These are phyloP conservation scores for Phataginus tetradactyla DNA, from an alignment of 2,797 vertebrate species.

Conservation along the genomic window DNA sequence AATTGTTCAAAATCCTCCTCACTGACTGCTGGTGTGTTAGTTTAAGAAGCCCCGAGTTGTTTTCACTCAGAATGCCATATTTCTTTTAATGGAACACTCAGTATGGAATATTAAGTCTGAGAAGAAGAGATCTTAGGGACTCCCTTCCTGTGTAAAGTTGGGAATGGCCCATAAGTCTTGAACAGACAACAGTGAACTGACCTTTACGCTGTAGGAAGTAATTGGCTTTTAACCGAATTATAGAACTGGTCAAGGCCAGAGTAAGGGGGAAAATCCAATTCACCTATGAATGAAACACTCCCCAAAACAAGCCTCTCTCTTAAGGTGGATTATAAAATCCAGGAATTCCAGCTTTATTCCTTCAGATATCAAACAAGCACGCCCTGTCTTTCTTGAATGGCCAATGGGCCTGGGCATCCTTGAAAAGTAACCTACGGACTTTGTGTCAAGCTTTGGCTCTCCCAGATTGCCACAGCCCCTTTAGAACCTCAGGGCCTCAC, in stretches of 20 bases:
- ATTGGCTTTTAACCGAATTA: conserved; percentile 70
- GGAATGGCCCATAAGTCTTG: conserved; percentile 62
- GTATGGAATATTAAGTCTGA: conserved; percentile 65
- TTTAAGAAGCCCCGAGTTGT: conserved; percentile 80
- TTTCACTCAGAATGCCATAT: conserved; percentile 83
- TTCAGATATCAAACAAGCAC: background rate
- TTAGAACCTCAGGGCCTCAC: conserved; percentile 51
- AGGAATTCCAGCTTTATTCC: conserved; percentile 20
- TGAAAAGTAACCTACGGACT: background rate
- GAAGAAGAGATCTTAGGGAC: conserved; percentile 60
- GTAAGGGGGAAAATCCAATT: conserved; percentile 53
- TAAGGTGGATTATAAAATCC: background rate
- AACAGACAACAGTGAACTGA: conserved; percentile 54
- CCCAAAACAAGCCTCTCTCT: conserved; percentile 43
- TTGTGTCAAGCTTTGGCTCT: background rate
- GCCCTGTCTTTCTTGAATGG: background rate
- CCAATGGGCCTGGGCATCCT: background rate
- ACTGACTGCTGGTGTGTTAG: conserved; percentile 85
- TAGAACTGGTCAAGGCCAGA: conserved; percentile 67
- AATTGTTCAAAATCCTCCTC: conserved; percentile 83
- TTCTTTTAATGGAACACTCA: conserved; percentile 47
- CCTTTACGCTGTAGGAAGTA: conserved; percentile 72
- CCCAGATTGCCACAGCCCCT: background rate
- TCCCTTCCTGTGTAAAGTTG: conserved; percentile 63
- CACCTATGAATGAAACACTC: conserved; percentile 42